Base-by-base conservation (phyloP, 35 echinoderm and acorn worm species). In the Antedon bifida region DNA sequence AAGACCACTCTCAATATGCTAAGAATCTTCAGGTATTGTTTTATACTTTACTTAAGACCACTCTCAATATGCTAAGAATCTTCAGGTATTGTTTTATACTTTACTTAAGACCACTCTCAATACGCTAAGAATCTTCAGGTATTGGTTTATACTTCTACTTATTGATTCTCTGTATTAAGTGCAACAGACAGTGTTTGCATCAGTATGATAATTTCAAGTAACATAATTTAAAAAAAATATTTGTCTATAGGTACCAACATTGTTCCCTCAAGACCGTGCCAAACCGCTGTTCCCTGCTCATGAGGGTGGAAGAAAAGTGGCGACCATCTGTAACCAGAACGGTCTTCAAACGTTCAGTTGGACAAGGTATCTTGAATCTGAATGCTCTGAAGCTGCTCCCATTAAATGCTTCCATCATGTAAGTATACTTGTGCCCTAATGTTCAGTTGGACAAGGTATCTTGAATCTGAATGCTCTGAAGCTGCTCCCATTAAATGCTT, bases 361-460 rank as follows among this genome's bases (percentile, higher is more conserved):
- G 94, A 81, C 90, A n/a, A 75, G 36, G 0, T 97, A 97, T 56
- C 79, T 97, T 29, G 87, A 90, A 73, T 74, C 64, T 17, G 84
- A 89, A 23, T 76, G 90, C 30, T 42, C 87, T 10, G 94, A 97
- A 23, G 94, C 94, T 16, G 94, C 94, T 19, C 85, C 94, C 11
- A 82, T 92, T 13, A 81, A 80, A 21, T 97, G 94, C 73, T 97
- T 97, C 74, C 84, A 89, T 82, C 94, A 97, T 86, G 94, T 97
- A 87, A 97, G 94, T 39, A 44, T n/a, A 42, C n/a, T 80, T 5
- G 35, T 80, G 23, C 78, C 21, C 9, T 9, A 36, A 10, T 3
- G 11, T 97, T 97, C 75, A 88, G 92, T 79, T 97, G 94, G 94
- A 81, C 90, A n/a, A 75, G 36, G 0, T 97, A 97, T 56, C 79